phyloP scores from a whole-genome alignment of 2,113 vertebrate genomes.

The Labeo rohita region DNA sequence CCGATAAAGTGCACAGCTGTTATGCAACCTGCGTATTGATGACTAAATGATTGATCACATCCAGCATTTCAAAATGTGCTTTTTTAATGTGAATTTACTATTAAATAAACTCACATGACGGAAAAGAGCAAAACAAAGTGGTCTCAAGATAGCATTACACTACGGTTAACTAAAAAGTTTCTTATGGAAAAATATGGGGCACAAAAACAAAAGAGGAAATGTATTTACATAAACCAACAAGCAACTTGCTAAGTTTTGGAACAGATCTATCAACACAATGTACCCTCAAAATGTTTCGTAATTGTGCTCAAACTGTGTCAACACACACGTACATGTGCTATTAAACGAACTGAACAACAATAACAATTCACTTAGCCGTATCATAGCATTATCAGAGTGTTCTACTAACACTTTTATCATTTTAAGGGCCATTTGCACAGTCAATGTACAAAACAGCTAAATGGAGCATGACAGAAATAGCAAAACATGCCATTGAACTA shows the following conservation, averaged over 20 bases:
- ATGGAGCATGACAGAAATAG: too few species aligned
- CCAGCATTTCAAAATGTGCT: neutral
- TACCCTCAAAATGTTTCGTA: neutral
- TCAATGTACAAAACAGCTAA: too few species aligned
- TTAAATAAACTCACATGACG: neutral
- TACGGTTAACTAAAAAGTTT: neutral
- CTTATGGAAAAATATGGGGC: too few species aligned
- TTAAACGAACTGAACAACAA: constrained; percentile 40
- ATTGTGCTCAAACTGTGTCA: constrained; percentile 1
- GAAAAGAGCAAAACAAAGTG: too few species aligned
- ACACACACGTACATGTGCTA: neutral
- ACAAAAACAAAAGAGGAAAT: too few species aligned
- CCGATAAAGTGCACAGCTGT: neutral
- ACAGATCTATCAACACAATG: neutral
- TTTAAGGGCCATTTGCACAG: too few species aligned
- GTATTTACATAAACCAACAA: too few species aligned
- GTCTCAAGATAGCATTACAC: neutral
- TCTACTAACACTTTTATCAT: too few species aligned
- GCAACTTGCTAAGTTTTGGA: neutral
- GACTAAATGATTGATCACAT: neutral
- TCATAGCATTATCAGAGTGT: neutral
- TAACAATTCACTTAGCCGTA: neutral
- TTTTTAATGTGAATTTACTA: neutral
- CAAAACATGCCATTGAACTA: too few species aligned
- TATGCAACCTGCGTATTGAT: neutral